Evolutionary conservation across 2,113 vertebrate species (phyloP), one percentile per base, ranked within the genome.

Genomic region (Heterotis niloticus): DNA sequence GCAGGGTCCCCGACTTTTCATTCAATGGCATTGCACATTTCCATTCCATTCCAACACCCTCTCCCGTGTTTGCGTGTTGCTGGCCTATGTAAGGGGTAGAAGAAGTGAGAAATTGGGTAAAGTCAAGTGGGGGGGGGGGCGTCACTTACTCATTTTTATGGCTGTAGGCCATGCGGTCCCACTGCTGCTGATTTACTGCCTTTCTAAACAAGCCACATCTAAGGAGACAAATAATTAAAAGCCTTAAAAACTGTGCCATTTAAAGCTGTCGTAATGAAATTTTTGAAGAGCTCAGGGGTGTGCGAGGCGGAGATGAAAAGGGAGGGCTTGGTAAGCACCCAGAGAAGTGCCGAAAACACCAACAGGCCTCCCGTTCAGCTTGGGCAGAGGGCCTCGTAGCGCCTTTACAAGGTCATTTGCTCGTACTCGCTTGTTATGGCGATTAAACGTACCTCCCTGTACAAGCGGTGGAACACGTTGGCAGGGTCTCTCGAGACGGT

Each of bases 101-200:
- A 23, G 14, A 74, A 57, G 59, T 62, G 14, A 62, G 59, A 62
- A 14, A 62, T 62, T 2, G 2, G 20, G 10, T 62, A 62, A 62
- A 20, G 59, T 62, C 3, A 29, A 52, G 65, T 73, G 51, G 74
- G 80, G 85, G 77, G 87, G 84, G 89, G 89, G 93, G 95, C 84
- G 94, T 96, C 97, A 94, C 93, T 95, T 95, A 96, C 90, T 92
- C 92, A 90, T 93, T 94, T 94, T 93, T 88, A 91, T 91, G 94
- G 94, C 94, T 96, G 87, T 91, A 85, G 92, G 93, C 91, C 91
- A 91, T 93, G 92, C 88, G 82, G 89, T 91, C 89, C 85, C 88
- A 89, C 92, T 90, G 91, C 88, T 84, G 85, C 77, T 91, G 91
- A 94, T 95, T 94, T 95, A 95, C 90, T 89, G 87, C 90, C 85